Evolutionary conservation across 2,888 invertebrate species (phyloP), one percentile per base, ranked within the genome.

Genomic region (Eremobia ochroleuca): DNA sequence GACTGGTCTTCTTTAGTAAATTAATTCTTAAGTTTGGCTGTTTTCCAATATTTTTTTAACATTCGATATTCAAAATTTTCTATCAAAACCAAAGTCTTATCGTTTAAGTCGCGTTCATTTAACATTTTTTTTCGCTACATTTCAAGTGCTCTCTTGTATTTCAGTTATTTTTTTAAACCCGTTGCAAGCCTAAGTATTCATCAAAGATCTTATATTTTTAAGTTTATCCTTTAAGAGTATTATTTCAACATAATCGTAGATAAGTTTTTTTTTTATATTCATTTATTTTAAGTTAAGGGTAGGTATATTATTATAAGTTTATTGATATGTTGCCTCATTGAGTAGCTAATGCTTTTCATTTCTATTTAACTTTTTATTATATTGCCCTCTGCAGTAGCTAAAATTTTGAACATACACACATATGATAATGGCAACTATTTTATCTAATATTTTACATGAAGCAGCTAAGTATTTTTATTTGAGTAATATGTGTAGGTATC

Each of bases 301-400:
- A 55, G 52, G 52, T 85, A 77, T 66, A 81, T n/a, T n/a, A n/a
- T n/a, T n/a, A n/a, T 82, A 89, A 1, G 25, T 79, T 65, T 40
- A 71, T 74, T 21, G 1, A 76, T 46, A 67, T 69, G 84, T 89
- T 88, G 88, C 85, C 89, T 77, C 69, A n/a, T 67, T 71, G 85
- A 71, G 88, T 88, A 87, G 89, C 90, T 89, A 79, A 73, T 55
- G 67, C 77, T 79, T 77, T 77, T 69, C 70, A 78, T 73, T 59
- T 61, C 13, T 61, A 67, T 66, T 62, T 68, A 31, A 61, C 9
- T 40, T 55, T 28, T 76, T 28, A 37, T 52, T 70, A 71, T 65
- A 72, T 89, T 90, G 92, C 92, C 91, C 92, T 85, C 55, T 83
- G 87, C 82, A 83, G 92, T 91, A 92, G 92, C 92, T 92, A 89